A percentile compares a stretch with the other conserved stretches of the same genome.
Conservation (phyloP, 2,888 invertebrate genomes). For the Tinea trinotella region DNA sequence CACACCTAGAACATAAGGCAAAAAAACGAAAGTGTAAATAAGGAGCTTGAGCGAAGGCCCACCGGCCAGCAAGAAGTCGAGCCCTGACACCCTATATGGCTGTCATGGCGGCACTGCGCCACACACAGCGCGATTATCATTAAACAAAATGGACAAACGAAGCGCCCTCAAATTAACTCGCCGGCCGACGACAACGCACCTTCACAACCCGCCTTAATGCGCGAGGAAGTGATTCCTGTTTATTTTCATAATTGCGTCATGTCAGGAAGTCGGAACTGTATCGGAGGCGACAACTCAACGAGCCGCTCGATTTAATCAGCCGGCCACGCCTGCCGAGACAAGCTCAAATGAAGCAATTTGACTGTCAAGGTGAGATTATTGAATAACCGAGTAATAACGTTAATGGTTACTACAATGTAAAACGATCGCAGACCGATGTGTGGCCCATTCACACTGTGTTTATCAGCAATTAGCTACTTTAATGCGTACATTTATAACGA, state of each 20-base stretch:
- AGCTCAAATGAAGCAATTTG: slow-evolving; percentile 54
- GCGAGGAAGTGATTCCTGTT: slow-evolving; percentile 68
- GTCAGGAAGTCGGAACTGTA: slow-evolving; percentile 48
- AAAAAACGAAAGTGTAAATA: not conserved
- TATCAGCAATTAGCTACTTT: not conserved
- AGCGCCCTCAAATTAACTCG: slow-evolving; percentile 52
- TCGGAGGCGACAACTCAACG: slow-evolving; percentile 29
- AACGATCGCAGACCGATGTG: not conserved
- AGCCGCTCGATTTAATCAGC: slow-evolving; percentile 30
- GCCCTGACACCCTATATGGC: slow-evolving; percentile 43
- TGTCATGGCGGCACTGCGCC: slow-evolving; percentile 32
- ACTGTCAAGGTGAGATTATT: slow-evolving; percentile 26
- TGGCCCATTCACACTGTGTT: not conserved
- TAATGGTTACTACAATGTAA: not conserved
- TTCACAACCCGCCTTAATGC: slow-evolving; percentile 44
- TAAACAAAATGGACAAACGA: slow-evolving; percentile 45
- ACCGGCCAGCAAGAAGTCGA: slow-evolving; percentile 15
- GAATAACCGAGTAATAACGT: slow-evolving; percentile 23
- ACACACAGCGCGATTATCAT: slow-evolving; percentile 49
- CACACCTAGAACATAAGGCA: not conserved
- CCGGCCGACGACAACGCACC: slow-evolving; percentile 32
- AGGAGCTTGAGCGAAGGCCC: not conserved
- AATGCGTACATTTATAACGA: not conserved
- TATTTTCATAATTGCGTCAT: slow-evolving; percentile 57
- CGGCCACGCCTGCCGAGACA: slow-evolving; percentile 35